phyloP scores from a whole-genome alignment of 2,113 vertebrate species.

The Semicossyphus pulcher region DNA sequence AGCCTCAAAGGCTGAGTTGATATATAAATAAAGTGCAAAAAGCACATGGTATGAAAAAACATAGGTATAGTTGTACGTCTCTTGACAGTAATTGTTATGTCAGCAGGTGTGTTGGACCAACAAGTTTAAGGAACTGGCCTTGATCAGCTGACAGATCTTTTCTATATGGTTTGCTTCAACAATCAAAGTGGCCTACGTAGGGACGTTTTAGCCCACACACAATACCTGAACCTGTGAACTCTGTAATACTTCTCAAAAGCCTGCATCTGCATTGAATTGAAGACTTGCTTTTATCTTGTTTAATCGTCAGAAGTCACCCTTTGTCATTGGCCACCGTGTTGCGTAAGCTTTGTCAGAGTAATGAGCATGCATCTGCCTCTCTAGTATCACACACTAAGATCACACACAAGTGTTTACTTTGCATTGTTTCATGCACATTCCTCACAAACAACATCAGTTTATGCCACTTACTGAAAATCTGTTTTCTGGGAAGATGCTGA shows the following conservation, averaged over 20 bases:
- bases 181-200: too few relatives aligned
- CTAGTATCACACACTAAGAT: conserved; percentile 6
- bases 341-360: background rate
- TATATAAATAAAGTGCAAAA: too few relatives aligned
- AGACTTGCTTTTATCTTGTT: background rate
- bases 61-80: too few relatives aligned
- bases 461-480: conserved; percentile 36
- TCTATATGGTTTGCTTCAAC: background rate
- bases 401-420: conserved; percentile 33
- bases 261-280: background rate
- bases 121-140: too few relatives aligned
- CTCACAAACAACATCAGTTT: conserved; percentile 20
- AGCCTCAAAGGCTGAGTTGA: too few relatives aligned
- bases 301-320: background rate
- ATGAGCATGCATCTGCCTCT: background rate
- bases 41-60: too few relatives aligned
- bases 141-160: too few relatives aligned
- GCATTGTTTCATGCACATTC: conserved; percentile 24
- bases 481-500: conserved; percentile 29
- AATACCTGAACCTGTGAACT: background rate
- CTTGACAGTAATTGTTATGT: too few relatives aligned
- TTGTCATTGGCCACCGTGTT: background rate
- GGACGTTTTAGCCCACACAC: too few relatives aligned
- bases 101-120: too few relatives aligned
- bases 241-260: background rate